Conservation (phyloP, 2,113 vertebrate genomes). For the Centrocercus urophasianus region DNA sequence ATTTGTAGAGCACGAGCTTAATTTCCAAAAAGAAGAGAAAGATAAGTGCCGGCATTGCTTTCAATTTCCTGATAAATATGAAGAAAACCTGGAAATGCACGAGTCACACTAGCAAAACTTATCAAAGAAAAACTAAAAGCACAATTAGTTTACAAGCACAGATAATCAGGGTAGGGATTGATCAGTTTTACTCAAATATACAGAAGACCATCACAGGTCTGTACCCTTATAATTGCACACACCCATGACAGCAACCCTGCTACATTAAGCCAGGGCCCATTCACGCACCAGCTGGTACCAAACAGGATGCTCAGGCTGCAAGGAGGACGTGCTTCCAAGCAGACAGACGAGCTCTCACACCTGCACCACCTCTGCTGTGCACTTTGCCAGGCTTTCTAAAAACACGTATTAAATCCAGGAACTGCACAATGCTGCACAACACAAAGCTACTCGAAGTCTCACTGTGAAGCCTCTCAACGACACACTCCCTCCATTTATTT, state of each 20-base stretch:
- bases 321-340: not conserved
- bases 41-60: not conserved
- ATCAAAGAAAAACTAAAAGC: not conserved
- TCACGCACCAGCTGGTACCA: not conserved
- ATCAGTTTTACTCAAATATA: not conserved
- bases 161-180: not conserved
- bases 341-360: rapidly evolving
- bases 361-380: not conserved
- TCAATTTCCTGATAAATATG: not conserved
- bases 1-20: not conserved
- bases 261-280: not conserved
- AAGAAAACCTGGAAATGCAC: not conserved
- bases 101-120: not conserved
- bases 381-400: not conserved
- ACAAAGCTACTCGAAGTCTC: not conserved
- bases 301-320: not conserved
- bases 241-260: not conserved
- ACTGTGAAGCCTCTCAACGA: not conserved
- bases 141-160: not conserved
- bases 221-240: not conserved
- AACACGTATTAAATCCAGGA: not conserved
- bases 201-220: rapidly evolving
- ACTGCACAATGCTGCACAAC: not conserved
- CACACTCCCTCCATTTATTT: not conserved
- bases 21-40: not conserved